A percentile compares a stretch with the other conserved stretches of the same genome.
These are phyloP conservation scores for Cenopis cana DNA, from an alignment of 2,888 invertebrate genomes.

Conservation along the genomic window DNA sequence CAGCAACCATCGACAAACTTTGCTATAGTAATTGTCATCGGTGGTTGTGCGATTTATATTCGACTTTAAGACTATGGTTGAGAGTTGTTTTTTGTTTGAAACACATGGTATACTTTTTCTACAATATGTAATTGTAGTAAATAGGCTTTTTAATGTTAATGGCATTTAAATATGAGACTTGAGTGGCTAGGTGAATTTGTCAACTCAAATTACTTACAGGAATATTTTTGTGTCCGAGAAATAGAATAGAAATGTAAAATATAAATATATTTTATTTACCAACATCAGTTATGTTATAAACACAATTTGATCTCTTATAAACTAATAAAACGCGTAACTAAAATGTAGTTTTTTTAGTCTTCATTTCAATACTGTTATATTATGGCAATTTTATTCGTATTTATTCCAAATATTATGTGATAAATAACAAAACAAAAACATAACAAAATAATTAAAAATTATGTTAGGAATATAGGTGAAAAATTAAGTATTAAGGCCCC, in stretches of 20 bases:
- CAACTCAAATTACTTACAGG: constrained; percentile 6
- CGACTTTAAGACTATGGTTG: background rate
- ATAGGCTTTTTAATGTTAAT: background rate
- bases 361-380: constrained; percentile 23
- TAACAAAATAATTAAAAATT: background rate
- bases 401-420: background rate
- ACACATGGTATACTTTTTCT: constrained; percentile 3
- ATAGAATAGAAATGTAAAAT: constrained; percentile 45
- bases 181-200: background rate
- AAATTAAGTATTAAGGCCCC: too few species aligned
- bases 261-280: constrained; percentile 47
- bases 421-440: background rate
- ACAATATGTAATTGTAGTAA: background rate
- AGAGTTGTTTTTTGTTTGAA: constrained; percentile 3
- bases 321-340: constrained; percentile 51
- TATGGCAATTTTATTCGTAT: background rate
- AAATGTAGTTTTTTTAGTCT: constrained; percentile 26
- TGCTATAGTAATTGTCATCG: background rate
- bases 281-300: constrained; percentile 47
- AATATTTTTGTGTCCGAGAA: constrained; percentile 11
- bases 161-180: background rate
- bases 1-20: background rate
- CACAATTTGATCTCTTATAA: constrained; percentile 59
- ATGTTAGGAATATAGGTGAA: background rate
- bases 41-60: background rate